Evolutionary conservation across 2,113 vertebrate species (phyloP).

Genomic region (Cololabis saira): DNA sequence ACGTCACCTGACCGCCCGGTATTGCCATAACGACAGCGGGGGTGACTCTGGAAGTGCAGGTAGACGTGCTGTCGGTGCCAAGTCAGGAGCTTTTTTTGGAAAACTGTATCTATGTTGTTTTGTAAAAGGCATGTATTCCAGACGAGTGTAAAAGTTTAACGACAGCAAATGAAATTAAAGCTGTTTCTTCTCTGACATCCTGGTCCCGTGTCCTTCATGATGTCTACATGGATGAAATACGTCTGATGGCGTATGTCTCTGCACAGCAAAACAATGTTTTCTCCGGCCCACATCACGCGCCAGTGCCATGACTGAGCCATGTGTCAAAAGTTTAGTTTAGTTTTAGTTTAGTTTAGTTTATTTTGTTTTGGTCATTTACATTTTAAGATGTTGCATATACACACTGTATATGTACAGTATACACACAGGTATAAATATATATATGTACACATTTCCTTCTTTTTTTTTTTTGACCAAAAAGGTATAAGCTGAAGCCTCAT

Average conservation of each 20-base stretch:
- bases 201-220: background rate
- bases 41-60: conserved; percentile 14
- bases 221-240: background rate
- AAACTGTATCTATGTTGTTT: conserved; percentile 50
- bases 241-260: background rate
- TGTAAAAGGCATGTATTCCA: conserved; percentile 62
- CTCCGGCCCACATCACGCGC: no score
- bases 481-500: no score
- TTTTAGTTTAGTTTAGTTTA: no score
- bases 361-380: no score
- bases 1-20: background rate
- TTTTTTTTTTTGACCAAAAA: no score
- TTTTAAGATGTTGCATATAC: no score
- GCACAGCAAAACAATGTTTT: no score
- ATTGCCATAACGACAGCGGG: background rate
- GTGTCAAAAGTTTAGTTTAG: no score
- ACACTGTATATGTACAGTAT: no score
- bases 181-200: conserved; percentile 5
- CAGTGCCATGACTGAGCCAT: no score
- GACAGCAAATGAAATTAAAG: conserved; percentile 56
- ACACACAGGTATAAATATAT: no score
- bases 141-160: conserved; percentile 48
- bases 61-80: conserved; percentile 16
- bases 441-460: no score
- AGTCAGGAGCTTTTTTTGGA: conserved; percentile 28